phyloP scores from a whole-genome alignment of 2,797 vertebrate species.

The Ambastaia sidthimunki region DNA sequence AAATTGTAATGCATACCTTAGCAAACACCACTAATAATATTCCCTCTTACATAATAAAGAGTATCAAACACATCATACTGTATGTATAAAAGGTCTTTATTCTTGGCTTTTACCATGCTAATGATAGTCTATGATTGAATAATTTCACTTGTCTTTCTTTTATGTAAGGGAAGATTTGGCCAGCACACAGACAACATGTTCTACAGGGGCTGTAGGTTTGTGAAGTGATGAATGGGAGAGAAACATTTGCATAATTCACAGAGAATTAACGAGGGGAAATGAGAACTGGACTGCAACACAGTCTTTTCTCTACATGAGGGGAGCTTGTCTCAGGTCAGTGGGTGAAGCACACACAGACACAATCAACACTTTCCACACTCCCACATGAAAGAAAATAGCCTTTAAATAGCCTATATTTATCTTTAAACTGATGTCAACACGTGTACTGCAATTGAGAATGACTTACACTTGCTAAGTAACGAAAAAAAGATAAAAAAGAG shows the following conservation, averaged over 20 bases:
- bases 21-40: background rate
- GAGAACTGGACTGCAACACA: constrained; percentile 1
- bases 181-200: constrained; percentile 6
- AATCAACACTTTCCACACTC: background rate
- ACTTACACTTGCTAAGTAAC: too few relatives aligned
- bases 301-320: constrained; percentile 27
- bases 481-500: background rate
- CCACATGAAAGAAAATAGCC: background rate
- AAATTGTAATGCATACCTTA: background rate
- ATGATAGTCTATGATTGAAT: background rate
- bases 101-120: background rate
- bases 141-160: constrained; percentile 1
- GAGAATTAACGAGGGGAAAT: constrained; percentile 20
- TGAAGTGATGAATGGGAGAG: constrained; percentile 27
- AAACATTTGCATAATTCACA: constrained; percentile 46
- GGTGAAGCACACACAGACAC: constrained; percentile 40
- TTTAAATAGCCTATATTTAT: too few relatives aligned
- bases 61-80: background rate
- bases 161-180: constrained; percentile 14
- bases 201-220: background rate
- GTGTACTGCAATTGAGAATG: background rate
- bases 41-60: background rate
- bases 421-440: background rate
- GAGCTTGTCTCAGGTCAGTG: constrained; percentile 49
- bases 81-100: background rate